These are phyloP conservation scores for Erythrolamprus reginae DNA, from an alignment of 2,113 vertebrate species.

Conservation along the genomic window DNA sequence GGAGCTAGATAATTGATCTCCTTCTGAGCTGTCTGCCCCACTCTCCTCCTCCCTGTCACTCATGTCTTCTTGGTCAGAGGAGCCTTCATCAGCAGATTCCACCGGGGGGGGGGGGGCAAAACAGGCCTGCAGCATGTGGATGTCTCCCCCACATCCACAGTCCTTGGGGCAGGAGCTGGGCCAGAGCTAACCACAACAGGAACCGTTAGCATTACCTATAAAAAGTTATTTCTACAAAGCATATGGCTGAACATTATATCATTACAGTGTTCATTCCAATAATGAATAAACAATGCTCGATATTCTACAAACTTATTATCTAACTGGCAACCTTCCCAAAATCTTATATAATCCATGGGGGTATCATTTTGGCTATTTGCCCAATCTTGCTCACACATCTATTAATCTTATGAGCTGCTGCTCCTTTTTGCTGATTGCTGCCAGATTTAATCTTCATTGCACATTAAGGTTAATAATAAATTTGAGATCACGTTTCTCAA, in stretches of 20 bases:
- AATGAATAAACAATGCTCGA: background rate
- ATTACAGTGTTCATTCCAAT: background rate
- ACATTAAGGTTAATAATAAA: conserved; percentile 3
- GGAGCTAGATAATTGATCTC: no score
- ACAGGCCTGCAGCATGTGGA: no score
- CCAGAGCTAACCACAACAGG: no score
- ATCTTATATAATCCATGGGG: conserved; percentile 1
- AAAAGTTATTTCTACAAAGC: background rate
- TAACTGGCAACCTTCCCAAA: conserved; percentile 14
- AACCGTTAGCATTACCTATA: background rate
- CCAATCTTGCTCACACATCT: background rate
- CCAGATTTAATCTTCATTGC: conserved; percentile 1
- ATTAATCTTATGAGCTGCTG: background rate
- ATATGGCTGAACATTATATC: background rate
- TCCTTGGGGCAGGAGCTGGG: no score
- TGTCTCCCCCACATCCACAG: no score
- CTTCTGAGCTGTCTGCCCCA: no score
- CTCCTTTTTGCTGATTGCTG: background rate
- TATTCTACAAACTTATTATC: conserved; percentile 10
- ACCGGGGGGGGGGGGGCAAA: no score
- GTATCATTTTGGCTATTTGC: conserved; percentile 4
- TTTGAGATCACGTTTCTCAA: background rate
- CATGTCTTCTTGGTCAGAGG: no score
- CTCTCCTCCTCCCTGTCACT: no score
- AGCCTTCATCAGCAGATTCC: no score